Evolutionary conservation across 2,888 invertebrate species (phyloP).

Genomic region (Opisthograptis luteolata): DNA sequence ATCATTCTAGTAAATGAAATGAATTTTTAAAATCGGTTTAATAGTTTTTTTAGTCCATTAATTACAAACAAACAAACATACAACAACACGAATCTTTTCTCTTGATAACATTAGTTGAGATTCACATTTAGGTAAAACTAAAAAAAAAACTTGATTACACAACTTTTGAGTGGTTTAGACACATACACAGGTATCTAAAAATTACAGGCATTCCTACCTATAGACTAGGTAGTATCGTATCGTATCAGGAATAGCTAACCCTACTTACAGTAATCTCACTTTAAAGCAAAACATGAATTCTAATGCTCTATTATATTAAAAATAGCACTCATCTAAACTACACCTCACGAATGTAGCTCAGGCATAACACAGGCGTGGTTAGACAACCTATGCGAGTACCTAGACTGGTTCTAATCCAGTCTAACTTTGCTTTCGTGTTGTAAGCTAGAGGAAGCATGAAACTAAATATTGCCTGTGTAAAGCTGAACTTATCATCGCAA

Average conservation of each 20-base stretch:
- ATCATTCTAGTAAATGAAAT: too few species aligned
- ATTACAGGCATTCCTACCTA: too few species aligned
- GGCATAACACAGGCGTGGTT: slow-evolving; percentile 58
- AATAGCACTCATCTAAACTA: slow-evolving; percentile 22
- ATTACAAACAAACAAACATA: too few species aligned
- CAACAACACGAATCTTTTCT: too few species aligned
- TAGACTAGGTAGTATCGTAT: too few species aligned
- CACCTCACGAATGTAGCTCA: slow-evolving; percentile 9
- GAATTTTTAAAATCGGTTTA: too few species aligned
- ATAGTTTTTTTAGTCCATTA: too few species aligned
- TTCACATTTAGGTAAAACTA: too few species aligned
- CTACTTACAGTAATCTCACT: neutral
- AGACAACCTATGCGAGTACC: slow-evolving; percentile 50
- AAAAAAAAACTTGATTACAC: too few species aligned
- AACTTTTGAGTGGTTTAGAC: too few species aligned
- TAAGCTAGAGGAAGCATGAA: slow-evolving; percentile 52
- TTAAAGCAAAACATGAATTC: neutral
- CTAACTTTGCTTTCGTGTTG: slow-evolving; percentile 43
- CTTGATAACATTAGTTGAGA: too few species aligned
- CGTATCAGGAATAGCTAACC: neutral
- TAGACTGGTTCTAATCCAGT: slow-evolving; percentile 59
- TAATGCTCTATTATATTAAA: slow-evolving; percentile 8
- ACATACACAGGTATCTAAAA: too few species aligned
- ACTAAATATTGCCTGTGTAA: slow-evolving; percentile 48
- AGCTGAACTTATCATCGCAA: slow-evolving; percentile 35